Conservation (phyloP, 2,113 vertebrate species). For the Phylloscopus trochilus region DNA sequence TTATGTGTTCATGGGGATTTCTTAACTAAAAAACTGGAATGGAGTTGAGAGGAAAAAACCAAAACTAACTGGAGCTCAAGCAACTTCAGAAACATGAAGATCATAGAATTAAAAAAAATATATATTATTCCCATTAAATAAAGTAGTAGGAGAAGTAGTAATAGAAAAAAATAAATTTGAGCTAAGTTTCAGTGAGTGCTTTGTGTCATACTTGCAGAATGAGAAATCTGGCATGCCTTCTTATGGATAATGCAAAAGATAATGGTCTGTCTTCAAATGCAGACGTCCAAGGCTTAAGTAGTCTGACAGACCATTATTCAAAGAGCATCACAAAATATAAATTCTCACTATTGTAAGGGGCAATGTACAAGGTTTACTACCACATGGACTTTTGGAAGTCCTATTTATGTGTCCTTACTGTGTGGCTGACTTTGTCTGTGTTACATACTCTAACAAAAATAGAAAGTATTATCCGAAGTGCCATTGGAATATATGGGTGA, state of each 20-base stretch:
- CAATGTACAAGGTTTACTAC: neutral
- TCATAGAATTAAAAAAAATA: neutral
- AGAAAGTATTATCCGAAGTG: neutral
- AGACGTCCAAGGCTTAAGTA: neutral
- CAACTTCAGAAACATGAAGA: neutral
- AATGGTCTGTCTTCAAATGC: neutral
- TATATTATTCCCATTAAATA: neutral
- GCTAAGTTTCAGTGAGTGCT: neutral
- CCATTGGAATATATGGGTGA: neutral
- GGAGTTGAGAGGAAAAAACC: neutral
- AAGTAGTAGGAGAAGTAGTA: neutral
- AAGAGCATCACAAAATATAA: neutral
- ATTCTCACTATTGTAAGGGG: neutral
- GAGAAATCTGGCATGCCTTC: neutral
- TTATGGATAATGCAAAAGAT: neutral
- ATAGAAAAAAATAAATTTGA: neutral
- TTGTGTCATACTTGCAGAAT: neutral
- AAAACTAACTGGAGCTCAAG: neutral
- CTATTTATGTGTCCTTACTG: neutral
- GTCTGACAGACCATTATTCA: neutral
- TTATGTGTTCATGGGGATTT: neutral
- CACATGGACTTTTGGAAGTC: neutral
- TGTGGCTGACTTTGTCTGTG: neutral
- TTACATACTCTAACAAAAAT: neutral
- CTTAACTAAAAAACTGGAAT: neutral